Percentiles rank a stretch among this genome's conserved stretches.
These are phyloP conservation scores for Melikaiella ostensackeni DNA, from an alignment of 2,888 invertebrate species.

Conservation along the genomic window DNA sequence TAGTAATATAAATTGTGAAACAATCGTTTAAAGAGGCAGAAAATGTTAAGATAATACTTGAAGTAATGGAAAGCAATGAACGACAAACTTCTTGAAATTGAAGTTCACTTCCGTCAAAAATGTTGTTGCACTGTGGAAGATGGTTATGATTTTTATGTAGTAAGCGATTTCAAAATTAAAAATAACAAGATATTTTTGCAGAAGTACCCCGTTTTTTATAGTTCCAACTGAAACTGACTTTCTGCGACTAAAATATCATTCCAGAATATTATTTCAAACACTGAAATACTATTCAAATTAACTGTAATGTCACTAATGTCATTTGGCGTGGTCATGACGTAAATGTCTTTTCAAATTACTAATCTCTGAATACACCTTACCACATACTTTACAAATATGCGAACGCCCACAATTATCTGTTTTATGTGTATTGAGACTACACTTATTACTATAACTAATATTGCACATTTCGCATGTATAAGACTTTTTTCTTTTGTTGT, in stretches of 20 bases:
- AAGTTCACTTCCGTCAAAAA: too few relatives aligned
- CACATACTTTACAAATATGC: background rate
- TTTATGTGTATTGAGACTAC: background rate
- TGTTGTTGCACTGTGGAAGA: too few relatives aligned
- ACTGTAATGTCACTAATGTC: background rate
- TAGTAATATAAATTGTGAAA: too few relatives aligned
- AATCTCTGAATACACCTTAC: background rate
- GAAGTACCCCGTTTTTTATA: too few relatives aligned
- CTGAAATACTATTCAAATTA: background rate
- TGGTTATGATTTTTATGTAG: too few relatives aligned
- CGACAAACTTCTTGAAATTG: too few relatives aligned
- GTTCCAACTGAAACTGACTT: too few relatives aligned
- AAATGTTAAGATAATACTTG: too few relatives aligned
- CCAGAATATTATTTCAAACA: background rate
- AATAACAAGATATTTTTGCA: too few relatives aligned
- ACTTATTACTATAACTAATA: background rate
- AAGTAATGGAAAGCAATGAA: too few relatives aligned
- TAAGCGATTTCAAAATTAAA: too few relatives aligned
- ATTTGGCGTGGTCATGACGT: background rate
- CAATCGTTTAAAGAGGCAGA: too few relatives aligned
- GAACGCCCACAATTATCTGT: background rate
- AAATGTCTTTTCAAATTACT: background rate
- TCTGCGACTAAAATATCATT: background rate
- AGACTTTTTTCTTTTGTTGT: background rate
- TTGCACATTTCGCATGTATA: background rate